Conservation (phyloP, 2,113 vertebrate genomes). For the Fulmarus glacialis region DNA sequence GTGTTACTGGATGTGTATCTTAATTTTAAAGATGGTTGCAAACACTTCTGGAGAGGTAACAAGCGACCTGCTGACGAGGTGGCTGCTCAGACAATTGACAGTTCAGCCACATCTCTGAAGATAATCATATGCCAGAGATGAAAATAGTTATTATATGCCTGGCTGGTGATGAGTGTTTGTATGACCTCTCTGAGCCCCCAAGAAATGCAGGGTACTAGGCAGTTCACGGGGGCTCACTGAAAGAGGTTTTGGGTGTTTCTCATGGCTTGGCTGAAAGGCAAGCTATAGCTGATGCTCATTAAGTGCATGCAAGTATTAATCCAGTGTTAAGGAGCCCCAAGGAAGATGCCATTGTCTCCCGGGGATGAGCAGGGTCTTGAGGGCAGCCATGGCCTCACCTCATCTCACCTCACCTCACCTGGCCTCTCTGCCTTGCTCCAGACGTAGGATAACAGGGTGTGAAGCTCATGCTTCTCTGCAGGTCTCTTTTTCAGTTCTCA, state of each 20-base stretch:
- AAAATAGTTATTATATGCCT: background rate
- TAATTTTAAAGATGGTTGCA: background rate
- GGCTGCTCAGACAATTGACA: background rate
- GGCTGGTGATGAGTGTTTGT: background rate
- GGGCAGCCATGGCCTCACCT: background rate
- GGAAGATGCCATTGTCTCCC: rapidly evolving
- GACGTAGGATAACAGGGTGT: background rate
- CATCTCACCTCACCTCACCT: background rate
- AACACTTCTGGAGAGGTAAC: background rate
- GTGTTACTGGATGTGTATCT: background rate
- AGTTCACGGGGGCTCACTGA: background rate
- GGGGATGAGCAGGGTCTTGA: background rate
- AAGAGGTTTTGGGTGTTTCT: background rate
- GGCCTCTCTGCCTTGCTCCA: background rate
- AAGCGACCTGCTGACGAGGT: background rate
- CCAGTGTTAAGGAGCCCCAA: background rate
- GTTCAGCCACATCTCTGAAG: background rate
- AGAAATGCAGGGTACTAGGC: background rate
- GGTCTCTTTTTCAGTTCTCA: background rate
- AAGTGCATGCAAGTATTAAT: background rate
- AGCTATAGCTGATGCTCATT: background rate
- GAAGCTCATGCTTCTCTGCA: background rate
- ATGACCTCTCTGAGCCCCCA: background rate
- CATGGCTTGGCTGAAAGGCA: background rate
- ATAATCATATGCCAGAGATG: background rate